Base-by-base conservation (phyloP, 2,113 vertebrate genomes). In the Pseudopipra pipra region DNA sequence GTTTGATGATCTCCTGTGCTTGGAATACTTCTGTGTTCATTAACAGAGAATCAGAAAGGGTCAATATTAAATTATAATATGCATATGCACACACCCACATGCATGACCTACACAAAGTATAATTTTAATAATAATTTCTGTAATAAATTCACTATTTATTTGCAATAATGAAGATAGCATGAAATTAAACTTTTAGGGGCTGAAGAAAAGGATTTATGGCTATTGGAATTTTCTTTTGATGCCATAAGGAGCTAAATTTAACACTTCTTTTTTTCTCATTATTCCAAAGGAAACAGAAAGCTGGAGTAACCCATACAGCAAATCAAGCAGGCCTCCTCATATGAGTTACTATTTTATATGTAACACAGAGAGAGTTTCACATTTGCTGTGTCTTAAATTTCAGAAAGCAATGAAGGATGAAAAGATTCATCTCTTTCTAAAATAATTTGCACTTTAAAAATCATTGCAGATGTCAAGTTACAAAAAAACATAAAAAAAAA, bases 1-100 rank as follows among this genome's bases (percentile, higher is more conserved):
- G 82, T 68, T 90, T 97, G 95, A 95, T 52, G 49, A 90, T 56
- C 91, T 97, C 71, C 95, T 81, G 91, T 63, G 74, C 65, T 90
- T 91, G 47, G 43, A 89, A 91, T 87, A 81, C 84, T 81, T 67
- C 19, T 1, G 1, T 90, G 74, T 75, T 96, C 78, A 86, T 80
- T 84, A 77, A 58, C 43, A 95, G 93, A 82, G 41, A 83, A 87
- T 52, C 88, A 78, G 47, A 89, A 94, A 54, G 41, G 44, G 56
- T 85, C 68, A 87, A 54, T 78, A 58, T 46, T 63, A 87, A 73
- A 85, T 90, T 10, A 70, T 66, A 68, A 47, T 12, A 52, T 7
- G 31, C 6, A 19, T 12, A 47, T 4, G 28, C 1, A 4, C 31
- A 43, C 4, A 5, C 11, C 15, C 41, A 61, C 8, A 37, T 6